phyloP scores from a whole-genome alignment of 2,888 invertebrate species.

The Hecatera dysodea region DNA sequence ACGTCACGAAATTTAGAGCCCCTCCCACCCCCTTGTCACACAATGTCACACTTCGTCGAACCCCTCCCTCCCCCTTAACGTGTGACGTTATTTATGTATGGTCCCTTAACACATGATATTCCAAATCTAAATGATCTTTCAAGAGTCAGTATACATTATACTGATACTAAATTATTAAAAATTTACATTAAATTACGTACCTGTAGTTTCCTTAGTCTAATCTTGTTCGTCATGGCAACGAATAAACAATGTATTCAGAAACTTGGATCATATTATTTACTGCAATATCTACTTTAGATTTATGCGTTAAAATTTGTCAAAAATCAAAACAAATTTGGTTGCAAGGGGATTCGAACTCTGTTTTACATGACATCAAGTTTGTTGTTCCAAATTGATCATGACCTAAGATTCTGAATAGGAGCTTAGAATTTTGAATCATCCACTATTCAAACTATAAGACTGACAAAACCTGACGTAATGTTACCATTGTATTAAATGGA shows the following conservation, averaged over 20 bases:
- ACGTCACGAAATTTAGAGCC: no score
- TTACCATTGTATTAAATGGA: no score
- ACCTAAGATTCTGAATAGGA: background rate
- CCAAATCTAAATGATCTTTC: background rate
- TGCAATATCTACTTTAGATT: background rate
- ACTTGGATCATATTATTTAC: background rate
- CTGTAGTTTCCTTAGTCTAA: conserved; percentile 21
- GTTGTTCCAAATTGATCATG: background rate
- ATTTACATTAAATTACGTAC: conserved; percentile 8
- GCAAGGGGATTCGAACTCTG: background rate
- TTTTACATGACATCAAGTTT: background rate
- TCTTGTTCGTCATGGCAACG: background rate
- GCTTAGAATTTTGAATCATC: background rate
- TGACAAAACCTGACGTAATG: no score
- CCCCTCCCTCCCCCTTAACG: no score
- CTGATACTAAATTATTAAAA: no score
- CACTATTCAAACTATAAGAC: background rate
- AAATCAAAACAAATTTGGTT: background rate
- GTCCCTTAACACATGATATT: background rate
- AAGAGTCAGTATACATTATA: background rate
- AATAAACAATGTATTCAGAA: background rate
- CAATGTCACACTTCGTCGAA: no score
- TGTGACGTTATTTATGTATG: no score
- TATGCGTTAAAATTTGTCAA: background rate
- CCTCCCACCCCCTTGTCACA: no score